phyloP scores from a whole-genome alignment of 2,888 invertebrate genomes.

The Cryptocheilus praepositus region DNA sequence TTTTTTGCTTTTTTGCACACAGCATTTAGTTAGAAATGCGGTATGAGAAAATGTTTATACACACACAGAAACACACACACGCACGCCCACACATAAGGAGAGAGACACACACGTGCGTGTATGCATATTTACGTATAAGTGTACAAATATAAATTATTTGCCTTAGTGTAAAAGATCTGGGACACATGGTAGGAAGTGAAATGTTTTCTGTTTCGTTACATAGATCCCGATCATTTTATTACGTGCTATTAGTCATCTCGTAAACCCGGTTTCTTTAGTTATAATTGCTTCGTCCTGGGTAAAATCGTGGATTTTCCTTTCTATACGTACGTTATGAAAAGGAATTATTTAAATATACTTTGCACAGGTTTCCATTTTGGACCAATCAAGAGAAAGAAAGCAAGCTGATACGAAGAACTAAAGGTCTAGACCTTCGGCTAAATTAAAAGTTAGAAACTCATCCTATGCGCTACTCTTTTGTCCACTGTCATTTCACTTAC shows the following conservation, averaged over 20 bases:
- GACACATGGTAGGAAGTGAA: constrained; percentile 41
- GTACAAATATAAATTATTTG: constrained; percentile 59
- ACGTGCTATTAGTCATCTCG: constrained; percentile 31
- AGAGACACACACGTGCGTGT: constrained; percentile 7
- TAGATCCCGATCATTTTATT: constrained; percentile 37
- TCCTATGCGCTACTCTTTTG: constrained; percentile 22
- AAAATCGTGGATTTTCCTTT: constrained; percentile 5
- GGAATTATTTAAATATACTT: too few species aligned
- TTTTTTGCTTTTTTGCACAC: constrained; percentile 28
- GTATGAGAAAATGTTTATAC: constrained; percentile 6
- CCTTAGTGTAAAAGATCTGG: constrained; percentile 44
- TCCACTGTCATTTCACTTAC: constrained; percentile 22
- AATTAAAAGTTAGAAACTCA: constrained; percentile 35
- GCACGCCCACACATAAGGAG: neutral
- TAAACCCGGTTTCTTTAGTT: constrained; percentile 35
- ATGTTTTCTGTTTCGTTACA: constrained; percentile 22
- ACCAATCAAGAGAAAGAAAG: constrained; percentile 17
- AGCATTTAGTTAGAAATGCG: constrained; percentile 17
- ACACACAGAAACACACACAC: constrained; percentile 9
- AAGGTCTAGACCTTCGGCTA: constrained; percentile 21
- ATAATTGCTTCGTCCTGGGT: constrained; percentile 21
- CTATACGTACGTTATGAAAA: constrained; percentile 1
- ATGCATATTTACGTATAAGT: constrained; percentile 30
- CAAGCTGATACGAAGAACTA: constrained; percentile 18
- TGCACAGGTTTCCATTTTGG: too few species aligned